These are phyloP conservation scores for Chromis chromis DNA, from an alignment of 2,797 vertebrate species.

Conservation along the genomic window DNA sequence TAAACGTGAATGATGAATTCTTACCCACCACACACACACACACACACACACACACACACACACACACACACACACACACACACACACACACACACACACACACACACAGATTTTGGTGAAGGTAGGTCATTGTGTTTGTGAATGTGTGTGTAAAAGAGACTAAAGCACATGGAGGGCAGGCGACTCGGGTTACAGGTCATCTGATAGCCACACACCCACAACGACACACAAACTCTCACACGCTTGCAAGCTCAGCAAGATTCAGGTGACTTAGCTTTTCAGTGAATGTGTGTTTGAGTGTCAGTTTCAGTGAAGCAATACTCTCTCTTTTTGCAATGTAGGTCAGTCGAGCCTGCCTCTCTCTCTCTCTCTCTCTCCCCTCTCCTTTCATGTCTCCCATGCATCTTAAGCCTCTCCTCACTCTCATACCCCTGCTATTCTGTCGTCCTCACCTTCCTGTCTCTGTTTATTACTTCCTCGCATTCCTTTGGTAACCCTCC, in stretches of 20 bases:
- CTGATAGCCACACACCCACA: constrained; percentile 70
- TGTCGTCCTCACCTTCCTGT: constrained; percentile 13
- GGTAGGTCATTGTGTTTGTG: constrained; percentile 52
- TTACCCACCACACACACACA: too few species aligned
- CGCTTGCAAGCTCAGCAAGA: constrained; percentile 80
- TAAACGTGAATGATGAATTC: too few species aligned
- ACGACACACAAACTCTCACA: constrained; percentile 37
- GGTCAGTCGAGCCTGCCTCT: constrained; percentile 60
- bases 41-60: too few species aligned
- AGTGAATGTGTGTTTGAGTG: constrained; percentile 71
- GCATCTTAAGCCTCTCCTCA: constrained; percentile 25
- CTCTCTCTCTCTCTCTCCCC: constrained; percentile 18
- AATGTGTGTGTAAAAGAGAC: constrained; percentile 42
- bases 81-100: background rate
- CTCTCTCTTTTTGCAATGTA: constrained; percentile 70
- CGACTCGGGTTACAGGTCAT: constrained; percentile 80
- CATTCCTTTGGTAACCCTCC: constrained; percentile 17
- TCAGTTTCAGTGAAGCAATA: constrained; percentile 75
- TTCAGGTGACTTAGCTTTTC: constrained; percentile 81
- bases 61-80: too few species aligned
- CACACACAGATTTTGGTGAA: constrained; percentile 18
- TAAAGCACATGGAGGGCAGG: constrained; percentile 78
- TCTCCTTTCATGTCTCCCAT: constrained; percentile 31
- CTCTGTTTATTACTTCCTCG: constrained; percentile 35
- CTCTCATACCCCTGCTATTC: constrained; percentile 22